Base-by-base conservation (phyloP, 2,113 vertebrate genomes). In the Mustelus asterias region DNA sequence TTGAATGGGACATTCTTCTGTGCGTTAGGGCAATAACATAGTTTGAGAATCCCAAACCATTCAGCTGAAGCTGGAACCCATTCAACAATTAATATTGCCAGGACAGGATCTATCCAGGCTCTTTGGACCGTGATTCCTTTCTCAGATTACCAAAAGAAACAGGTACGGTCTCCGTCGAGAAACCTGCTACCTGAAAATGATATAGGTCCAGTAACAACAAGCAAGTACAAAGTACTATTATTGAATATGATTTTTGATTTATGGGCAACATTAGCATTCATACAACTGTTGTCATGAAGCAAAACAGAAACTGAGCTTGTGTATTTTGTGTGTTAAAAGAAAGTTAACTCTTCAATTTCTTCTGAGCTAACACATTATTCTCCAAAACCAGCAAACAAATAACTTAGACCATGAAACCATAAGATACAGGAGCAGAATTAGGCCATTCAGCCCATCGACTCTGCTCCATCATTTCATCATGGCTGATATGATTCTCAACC, bases 171-270 rank as follows among this genome's bases (percentile, higher is more conserved):
- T 22, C 58, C 33, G 18, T n/a, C n/a, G 16, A 37, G 89, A 37
- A 83, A 65, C 89, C 18, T 2, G 18, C 58, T 65, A n/a, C 89
- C 16, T 16, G 18, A 37, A 63, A 67, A 63, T 93, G 33, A 65
- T 67, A 37, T n/a, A 65, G n/a, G n/a, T 18, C 41, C 89, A 65
- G 58, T 22, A 65, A 22, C 48, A 60, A 90, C 88, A 90, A 26
- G 88, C 60, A 93, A 93, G n/a, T 65, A 93, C 60, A 65, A 93
- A 93, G 60, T 37, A n/a, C 14, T n/a, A 37, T 67, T 93, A 67
- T 93, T 37, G n/a, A 65, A 93, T 93, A 18, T 37, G 60, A 67
- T 93, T 93, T 65, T 7, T 37, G 60, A 67, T 93, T 63, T 44
- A 37, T 93, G 33, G 33, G 63, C 80, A 83, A 41, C 60, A 37